Evolutionary conservation across 2,888 invertebrate genomes (phyloP).

Genomic region (Scelioninae gen. 2): DNA sequence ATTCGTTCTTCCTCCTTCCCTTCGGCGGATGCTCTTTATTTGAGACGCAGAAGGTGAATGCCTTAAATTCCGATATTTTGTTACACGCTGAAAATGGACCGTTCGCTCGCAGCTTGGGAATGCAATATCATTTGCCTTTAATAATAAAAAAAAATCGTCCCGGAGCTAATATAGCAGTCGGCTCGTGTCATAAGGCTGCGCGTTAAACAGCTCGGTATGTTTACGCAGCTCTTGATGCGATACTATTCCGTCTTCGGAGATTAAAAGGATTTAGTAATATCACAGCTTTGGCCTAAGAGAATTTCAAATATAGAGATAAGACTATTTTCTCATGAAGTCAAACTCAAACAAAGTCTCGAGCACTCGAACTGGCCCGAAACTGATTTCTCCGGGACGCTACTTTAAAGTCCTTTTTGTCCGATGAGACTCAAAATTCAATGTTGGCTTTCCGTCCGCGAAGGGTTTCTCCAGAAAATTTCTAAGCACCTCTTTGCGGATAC

Average conservation of each 20-base stretch:
- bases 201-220: not conserved
- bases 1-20: not conserved
- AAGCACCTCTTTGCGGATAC: slow-evolving; percentile 53
- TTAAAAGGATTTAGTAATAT: slow-evolving; percentile 37
- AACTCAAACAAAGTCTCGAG: slow-evolving; percentile 52
- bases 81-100: not conserved
- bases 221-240: slow-evolving; percentile 2
- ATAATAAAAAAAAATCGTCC: too few relatives aligned
- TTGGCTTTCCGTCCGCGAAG: slow-evolving; percentile 46
- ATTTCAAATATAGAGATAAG: slow-evolving; percentile 43
- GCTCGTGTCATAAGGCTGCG: not conserved
- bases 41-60: slow-evolving; percentile 3
- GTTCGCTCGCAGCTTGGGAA: too few relatives aligned
- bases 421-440: slow-evolving; percentile 47
- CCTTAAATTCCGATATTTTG: slow-evolving; percentile 1
- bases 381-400: slow-evolving; percentile 51
- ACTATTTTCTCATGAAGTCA: slow-evolving; percentile 52
- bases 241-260: slow-evolving; percentile 26
- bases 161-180: too few relatives aligned
- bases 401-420: slow-evolving; percentile 50
- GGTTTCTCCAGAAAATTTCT: slow-evolving; percentile 50
- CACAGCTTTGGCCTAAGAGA: slow-evolving; percentile 40
- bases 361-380: slow-evolving; percentile 52
- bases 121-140: too few relatives aligned
- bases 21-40: slow-evolving; percentile 11